Base-by-base conservation (phyloP, 2,797 vertebrate genomes). In the Micromesistius poutassou region DNA sequence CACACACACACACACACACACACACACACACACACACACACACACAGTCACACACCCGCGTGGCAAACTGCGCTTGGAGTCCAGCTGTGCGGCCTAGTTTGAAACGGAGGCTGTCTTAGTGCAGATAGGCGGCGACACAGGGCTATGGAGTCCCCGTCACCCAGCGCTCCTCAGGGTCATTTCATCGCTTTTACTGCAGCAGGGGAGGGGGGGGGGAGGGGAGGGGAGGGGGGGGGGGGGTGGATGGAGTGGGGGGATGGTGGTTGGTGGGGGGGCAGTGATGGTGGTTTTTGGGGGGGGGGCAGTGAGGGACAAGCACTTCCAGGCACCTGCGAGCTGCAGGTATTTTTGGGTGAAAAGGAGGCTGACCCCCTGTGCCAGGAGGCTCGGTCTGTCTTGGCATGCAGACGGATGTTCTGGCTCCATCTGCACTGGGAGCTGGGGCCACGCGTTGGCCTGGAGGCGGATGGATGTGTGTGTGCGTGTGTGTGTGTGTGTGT, bases 31-130 rank as follows among this genome's bases (percentile, higher is more conserved):
- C 50, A 62, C 4, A 25, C 55, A 25, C 55, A 8, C 55, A n/a
- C 22, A 62, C 55, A 62, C 22, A 62, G 0, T 25, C n/a, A n/a
- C n/a, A 25, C 55, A 25, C 55, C n/a, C 55, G n/a, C 8, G 89
- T 86, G 80, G 83, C 87, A 87, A 88, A 77, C 78, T 78, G 82
- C 74, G 68, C 89, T 90, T 82, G 83, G 84, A 85, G 84, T 91
- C 87, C 88, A 84, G 86, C 87, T 80, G 82, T 84, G 76, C 88
- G 86, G 85, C 55, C 77, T 80, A 78, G 87, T 86, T 85, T 90
- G 90, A 93, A 87, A 92, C 92, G 93, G 83, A 89, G 91, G 90
- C 91, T 93, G 93, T 89, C 90, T 91, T 91, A n/a, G 91, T 90
- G 81, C 85, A 92, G 90, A 90, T 90, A 92, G 92, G 90, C 90